These are phyloP conservation scores for Archaeoteleia sp. DNA, from an alignment of 2,888 invertebrate genomes.

Conservation along the genomic window DNA sequence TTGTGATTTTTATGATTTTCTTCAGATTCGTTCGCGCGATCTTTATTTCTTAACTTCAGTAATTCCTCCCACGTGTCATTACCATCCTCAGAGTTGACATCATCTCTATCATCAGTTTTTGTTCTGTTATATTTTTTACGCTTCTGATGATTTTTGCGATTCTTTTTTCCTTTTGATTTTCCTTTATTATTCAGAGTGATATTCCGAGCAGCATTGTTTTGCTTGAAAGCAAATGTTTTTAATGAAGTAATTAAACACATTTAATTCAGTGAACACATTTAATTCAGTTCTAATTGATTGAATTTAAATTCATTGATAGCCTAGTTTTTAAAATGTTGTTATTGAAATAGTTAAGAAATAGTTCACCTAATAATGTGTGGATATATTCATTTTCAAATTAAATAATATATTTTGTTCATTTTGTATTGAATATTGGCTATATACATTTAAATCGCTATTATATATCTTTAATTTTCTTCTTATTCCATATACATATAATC, in stretches of 20 bases:
- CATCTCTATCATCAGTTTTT: slow-evolving; percentile 69
- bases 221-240: slow-evolving; percentile 5
- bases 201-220: slow-evolving; percentile 7
- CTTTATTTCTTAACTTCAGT: slow-evolving; percentile 80
- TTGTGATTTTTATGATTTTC: slow-evolving; percentile 57
- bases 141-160: slow-evolving; percentile 56
- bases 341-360: too few species aligned
- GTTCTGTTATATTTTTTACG: slow-evolving; percentile 72
- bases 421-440: too few species aligned
- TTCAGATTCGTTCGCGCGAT: slow-evolving; percentile 67
- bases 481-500: too few species aligned
- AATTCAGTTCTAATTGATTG: too few species aligned
- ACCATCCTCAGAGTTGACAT: slow-evolving; percentile 41
- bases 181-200: neutral
- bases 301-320: too few species aligned
- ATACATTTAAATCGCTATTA: too few species aligned
- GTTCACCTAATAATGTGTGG: too few species aligned
- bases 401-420: too few species aligned
- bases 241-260: neutral
- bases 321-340: too few species aligned
- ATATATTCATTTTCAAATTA: too few species aligned
- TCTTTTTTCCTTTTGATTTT: slow-evolving; percentile 26
- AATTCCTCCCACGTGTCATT: slow-evolving; percentile 76
- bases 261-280: neutral
- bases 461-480: too few species aligned